Evolutionary conservation across 1,140 invertebrate genomes (phyloP).

Genomic region (Diorhabda elongata): DNA sequence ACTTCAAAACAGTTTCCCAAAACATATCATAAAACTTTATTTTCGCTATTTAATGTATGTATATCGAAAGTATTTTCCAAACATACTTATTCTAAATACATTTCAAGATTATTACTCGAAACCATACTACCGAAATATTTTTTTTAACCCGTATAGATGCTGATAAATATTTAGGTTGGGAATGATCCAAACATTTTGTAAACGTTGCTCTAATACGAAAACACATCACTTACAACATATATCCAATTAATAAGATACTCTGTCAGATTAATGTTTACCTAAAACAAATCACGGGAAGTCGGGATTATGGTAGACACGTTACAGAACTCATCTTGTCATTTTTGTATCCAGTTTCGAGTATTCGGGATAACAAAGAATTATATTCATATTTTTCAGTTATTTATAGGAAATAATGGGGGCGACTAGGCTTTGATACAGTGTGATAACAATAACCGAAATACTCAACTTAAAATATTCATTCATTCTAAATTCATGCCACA

Average conservation of each 20-base stretch:
- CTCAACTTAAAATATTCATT: too few species aligned
- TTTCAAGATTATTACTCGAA: too few species aligned
- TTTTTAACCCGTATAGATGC: background rate
- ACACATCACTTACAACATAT: constrained; percentile 4
- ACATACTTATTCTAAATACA: too few species aligned
- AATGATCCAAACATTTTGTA: constrained; percentile 11
- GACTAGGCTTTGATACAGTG: too few species aligned
- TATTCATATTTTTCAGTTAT: background rate
- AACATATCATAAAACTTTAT: too few species aligned
- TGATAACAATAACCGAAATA: too few species aligned
- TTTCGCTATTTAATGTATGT: too few species aligned
- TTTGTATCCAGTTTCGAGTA: background rate
- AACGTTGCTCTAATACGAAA: constrained; percentile 6
- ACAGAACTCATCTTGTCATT: constrained; percentile 16
- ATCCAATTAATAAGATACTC: constrained; percentile 17
- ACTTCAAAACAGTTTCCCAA: too few species aligned
- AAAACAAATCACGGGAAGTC: constrained; percentile 20
- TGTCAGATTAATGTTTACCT: constrained; percentile 20
- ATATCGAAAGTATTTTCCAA: too few species aligned
- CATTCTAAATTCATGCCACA: too few species aligned
- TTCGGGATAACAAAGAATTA: constrained; percentile 2
- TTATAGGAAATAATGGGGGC: background rate
- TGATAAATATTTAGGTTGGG: constrained; percentile 16
- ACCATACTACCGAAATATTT: background rate
- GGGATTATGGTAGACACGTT: constrained; percentile 16